A percentile compares a stretch with the other conserved stretches of the same genome.
These are phyloP conservation scores for Orientallactaga bullata DNA, from an alignment of 2,113 vertebrate species.

Conservation along the genomic window DNA sequence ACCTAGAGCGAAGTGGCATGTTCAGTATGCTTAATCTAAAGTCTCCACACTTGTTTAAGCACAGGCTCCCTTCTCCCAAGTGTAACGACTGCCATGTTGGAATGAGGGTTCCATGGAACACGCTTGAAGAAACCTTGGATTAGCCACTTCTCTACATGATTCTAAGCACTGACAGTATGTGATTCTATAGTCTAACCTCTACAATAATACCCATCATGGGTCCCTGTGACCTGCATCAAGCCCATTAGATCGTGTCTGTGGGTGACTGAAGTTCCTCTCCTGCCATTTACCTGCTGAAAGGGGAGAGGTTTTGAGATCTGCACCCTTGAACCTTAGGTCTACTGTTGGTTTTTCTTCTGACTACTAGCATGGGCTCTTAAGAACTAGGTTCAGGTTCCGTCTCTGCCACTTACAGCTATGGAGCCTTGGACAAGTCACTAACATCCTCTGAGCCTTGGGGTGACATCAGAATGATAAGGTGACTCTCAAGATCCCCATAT, in stretches of 20 bases:
- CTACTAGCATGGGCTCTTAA: not conserved
- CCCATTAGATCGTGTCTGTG: not conserved
- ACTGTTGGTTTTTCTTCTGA: not conserved
- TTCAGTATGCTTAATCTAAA: not conserved
- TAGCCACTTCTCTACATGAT: not conserved
- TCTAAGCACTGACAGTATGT: not conserved
- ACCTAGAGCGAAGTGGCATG: not conserved
- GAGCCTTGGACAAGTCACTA: not conserved
- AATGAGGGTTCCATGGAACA: not conserved
- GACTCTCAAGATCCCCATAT: not conserved
- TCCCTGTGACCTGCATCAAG: not conserved
- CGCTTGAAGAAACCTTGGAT: not conserved
- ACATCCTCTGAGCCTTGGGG: not conserved
- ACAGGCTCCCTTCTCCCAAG: not conserved
- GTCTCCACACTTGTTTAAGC: not conserved
- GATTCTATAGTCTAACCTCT: not conserved
- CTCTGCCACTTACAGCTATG: not conserved
- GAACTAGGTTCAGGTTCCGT: not conserved
- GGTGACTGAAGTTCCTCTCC: not conserved
- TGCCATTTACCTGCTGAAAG: not conserved
- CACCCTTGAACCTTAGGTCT: not conserved
- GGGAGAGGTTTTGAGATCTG: not conserved
- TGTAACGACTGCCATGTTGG: not conserved
- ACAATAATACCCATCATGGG: not conserved
- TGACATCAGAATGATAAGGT: not conserved